Base-by-base conservation (phyloP, 2,888 invertebrate genomes). In the Archips crataeganus region DNA sequence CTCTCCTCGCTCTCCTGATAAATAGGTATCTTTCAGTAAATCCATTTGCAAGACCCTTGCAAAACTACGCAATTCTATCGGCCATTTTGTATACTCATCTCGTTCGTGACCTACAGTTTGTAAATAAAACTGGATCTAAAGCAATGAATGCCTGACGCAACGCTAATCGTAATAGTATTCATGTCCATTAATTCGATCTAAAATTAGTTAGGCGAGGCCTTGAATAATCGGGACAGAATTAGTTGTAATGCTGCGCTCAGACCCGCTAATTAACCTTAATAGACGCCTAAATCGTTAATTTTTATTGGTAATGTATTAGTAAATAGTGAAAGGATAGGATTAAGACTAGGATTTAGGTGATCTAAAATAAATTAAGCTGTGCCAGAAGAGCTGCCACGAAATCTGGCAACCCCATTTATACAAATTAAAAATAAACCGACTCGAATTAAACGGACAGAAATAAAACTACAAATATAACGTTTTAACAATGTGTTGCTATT, bases 141-240 rank as follows among this genome's bases (percentile, higher is more conserved):
- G 45, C 54, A n/a, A 15, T 49, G 39, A 61, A 39, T 62, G 62
- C 23, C 45, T 39, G 62, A 45, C 42, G 42, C 42, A 62, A 62
- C 62, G 62, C 6, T 62, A 47, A 63, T 63, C 47, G 63, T 63
- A 47, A 63, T 63, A 10, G n/a, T 32, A 57, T 57, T 57, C 57
- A 15, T 2, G 63, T 61, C 45, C 13, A 63, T 63, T 63, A 63
- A 63, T 47, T 36, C 60, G 36, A 36, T 63, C 63, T 63, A 63
- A 63, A 47, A 32, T 47, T 63, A 63, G 63, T 32, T 45, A 63
- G 63, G 47, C 63, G 47, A 63, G 63, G 63, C 63, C 63, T 63
- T 63, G 63, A 42, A 47, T 45, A 32, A 63, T 63, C 23, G 63
- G 47, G 4, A 63, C 63, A n/a, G 57, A 32, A 54, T 54, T 54